A percentile compares a stretch with the other conserved stretches of the same genome.
phyloP scores from a whole-genome alignment of 1,140 invertebrate species.

The Proctacanthus coquilletti region DNA sequence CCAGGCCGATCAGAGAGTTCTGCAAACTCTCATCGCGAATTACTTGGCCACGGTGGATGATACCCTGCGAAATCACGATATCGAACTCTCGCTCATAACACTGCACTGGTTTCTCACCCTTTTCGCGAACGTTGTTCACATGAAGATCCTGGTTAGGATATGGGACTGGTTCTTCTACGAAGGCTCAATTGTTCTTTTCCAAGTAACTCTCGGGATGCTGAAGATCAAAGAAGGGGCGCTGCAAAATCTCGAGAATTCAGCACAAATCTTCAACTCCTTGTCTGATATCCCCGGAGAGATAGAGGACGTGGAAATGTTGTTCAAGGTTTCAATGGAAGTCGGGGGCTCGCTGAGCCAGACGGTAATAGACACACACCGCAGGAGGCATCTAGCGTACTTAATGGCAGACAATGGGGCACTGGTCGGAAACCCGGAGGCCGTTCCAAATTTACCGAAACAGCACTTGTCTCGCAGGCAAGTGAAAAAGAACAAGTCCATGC shows the following conservation, averaged over 20 bases:
- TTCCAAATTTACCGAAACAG: constrained; percentile 82
- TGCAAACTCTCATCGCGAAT: constrained; percentile 76
- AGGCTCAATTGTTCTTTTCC: constrained; percentile 92
- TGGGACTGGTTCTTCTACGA: constrained; percentile 97
- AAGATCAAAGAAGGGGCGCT: constrained; percentile 82
- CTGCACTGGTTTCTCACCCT: constrained; percentile 96
- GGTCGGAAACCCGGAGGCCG: constrained; percentile 75
- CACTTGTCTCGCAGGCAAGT: constrained; percentile 71
- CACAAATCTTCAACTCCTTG: constrained; percentile 91
- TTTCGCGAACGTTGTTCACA: constrained; percentile 96
- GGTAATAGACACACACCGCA: constrained; percentile 75
- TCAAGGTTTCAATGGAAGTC: constrained; percentile 36
- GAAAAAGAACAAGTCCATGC: constrained; percentile 77
- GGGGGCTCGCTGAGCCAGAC: constrained; percentile 65
- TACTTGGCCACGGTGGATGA: constrained; percentile 83
- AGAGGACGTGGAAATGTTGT: constrained; percentile 67
- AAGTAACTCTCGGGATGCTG: constrained; percentile 87
- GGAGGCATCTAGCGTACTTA: constrained; percentile 83
- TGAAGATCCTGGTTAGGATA: constrained; percentile 79
- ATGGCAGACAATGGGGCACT: constrained; percentile 92
- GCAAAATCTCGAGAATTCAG: constrained; percentile 73
- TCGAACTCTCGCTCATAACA: constrained; percentile 90
- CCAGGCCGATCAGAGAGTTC: constrained; percentile 87
- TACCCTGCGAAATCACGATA: constrained; percentile 82
- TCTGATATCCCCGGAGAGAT: constrained; percentile 89